Evolutionary conservation across 2,888 invertebrate species (phyloP).

Genomic region (Tillus elongatus): DNA sequence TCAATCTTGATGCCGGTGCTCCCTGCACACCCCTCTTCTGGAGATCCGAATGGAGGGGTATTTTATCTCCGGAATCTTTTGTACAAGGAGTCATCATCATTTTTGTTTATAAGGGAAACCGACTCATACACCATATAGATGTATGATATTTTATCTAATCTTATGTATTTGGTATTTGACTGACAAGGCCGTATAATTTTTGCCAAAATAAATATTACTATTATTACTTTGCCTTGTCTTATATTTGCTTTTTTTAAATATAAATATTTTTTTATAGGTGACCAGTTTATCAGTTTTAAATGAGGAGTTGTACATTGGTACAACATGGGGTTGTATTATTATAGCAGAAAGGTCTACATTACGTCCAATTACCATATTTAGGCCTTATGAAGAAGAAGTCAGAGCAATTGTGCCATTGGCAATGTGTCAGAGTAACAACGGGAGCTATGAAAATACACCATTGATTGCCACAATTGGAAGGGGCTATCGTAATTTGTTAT

Average conservation of each 20-base stretch:
- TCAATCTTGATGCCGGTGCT: too few relatives aligned
- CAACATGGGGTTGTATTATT: constrained; percentile 90
- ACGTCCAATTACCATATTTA: constrained; percentile 83
- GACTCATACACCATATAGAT: too few relatives aligned
- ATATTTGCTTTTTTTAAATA: neutral
- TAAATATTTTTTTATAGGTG: constrained; percentile 42
- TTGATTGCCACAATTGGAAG: constrained; percentile 71
- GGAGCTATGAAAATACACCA: constrained; percentile 41
- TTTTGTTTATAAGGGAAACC: too few relatives aligned
- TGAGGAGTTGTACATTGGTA: constrained; percentile 77
- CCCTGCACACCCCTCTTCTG: too few relatives aligned
- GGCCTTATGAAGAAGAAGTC: constrained; percentile 79
- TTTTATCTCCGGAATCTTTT: too few relatives aligned
- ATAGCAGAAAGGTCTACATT: constrained; percentile 75
- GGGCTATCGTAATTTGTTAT: constrained; percentile 71
- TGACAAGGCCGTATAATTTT: too few relatives aligned
- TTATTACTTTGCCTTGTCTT: too few relatives aligned
- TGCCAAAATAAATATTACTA: too few relatives aligned
- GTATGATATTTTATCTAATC: too few relatives aligned
- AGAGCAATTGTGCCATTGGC: constrained; percentile 53
- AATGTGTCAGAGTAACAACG: constrained; percentile 32
- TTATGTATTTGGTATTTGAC: too few relatives aligned
- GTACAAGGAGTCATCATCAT: too few relatives aligned
- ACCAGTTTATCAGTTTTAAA: constrained; percentile 59
- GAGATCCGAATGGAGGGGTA: too few relatives aligned